Conservation (phyloP, 1,140 invertebrate species). For the Caerostris darwini region DNA sequence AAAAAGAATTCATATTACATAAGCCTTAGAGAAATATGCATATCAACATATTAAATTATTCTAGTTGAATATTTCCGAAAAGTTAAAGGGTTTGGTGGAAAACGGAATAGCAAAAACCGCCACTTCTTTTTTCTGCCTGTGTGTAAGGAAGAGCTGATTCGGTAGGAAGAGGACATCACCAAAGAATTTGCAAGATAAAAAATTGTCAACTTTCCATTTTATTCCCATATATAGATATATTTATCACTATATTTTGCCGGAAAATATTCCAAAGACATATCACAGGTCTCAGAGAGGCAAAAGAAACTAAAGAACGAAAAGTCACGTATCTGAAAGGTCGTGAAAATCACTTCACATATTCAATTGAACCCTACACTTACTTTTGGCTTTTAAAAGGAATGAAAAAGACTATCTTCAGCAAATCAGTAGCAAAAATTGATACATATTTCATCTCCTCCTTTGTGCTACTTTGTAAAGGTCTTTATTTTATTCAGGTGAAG, state of each 20-base stretch:
- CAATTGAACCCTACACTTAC: background rate
- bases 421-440: background rate
- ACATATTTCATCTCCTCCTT: background rate
- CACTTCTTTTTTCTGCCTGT: background rate
- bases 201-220: conserved; percentile 10
- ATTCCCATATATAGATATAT: background rate
- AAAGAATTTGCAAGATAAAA: background rate
- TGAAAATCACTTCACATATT: background rate
- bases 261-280: background rate
- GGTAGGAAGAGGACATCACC: background rate
- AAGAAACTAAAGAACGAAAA: background rate
- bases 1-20: background rate
- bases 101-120: background rate
- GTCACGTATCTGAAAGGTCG: conserved; percentile 16
- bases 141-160: background rate
- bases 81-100: background rate
- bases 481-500: background rate
- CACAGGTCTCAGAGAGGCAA: background rate
- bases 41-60: conserved; percentile 1
- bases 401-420: background rate
- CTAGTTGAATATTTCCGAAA: conserved; percentile 5
- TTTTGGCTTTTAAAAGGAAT: background rate
- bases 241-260: background rate
- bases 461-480: background rate
- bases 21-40: background rate